A percentile compares a stretch with the other conserved stretches of the same genome.
These are phyloP conservation scores for Chiloscyllium plagiosum DNA, from an alignment of 2,113 vertebrate genomes.

Conservation along the genomic window DNA sequence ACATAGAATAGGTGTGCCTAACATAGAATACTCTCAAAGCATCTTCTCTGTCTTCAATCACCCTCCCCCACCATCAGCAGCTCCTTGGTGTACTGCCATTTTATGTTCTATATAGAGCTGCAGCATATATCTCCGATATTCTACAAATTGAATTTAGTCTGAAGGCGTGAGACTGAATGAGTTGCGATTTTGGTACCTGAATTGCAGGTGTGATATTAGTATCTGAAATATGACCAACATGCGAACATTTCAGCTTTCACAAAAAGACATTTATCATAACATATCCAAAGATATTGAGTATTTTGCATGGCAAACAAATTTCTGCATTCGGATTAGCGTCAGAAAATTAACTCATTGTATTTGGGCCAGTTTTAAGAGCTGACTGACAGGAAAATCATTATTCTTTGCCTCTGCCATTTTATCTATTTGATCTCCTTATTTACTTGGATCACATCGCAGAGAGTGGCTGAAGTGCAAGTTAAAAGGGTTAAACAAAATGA, in stretches of 20 bases:
- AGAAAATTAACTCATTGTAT: neutral
- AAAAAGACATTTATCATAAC: neutral
- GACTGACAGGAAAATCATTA: neutral
- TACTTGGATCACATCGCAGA: neutral
- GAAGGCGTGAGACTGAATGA: neutral
- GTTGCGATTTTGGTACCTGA: neutral
- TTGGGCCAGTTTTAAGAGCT: neutral
- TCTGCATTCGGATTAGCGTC: neutral
- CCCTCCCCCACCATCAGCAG: constrained; percentile 7
- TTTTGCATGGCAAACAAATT: neutral
- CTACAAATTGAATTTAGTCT: constrained; percentile 9
- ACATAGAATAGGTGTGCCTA: neutral
- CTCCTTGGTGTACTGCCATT: neutral
- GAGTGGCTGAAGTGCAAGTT: neutral
- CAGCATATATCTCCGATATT: neutral
- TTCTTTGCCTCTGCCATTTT: too few species aligned
- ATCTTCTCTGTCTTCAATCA: neutral
- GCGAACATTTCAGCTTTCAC: neutral
- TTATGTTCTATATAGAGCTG: neutral
- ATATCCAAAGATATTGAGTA: neutral
- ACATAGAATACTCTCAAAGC: neutral
- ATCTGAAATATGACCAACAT: neutral
- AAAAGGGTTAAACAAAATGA: neutral
- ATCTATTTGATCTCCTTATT: neutral
- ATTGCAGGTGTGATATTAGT: neutral